Evolutionary conservation across 2,113 vertebrate species (phyloP), one percentile per base, ranked within the genome.

Genomic region (Pogonocichla stellata): DNA sequence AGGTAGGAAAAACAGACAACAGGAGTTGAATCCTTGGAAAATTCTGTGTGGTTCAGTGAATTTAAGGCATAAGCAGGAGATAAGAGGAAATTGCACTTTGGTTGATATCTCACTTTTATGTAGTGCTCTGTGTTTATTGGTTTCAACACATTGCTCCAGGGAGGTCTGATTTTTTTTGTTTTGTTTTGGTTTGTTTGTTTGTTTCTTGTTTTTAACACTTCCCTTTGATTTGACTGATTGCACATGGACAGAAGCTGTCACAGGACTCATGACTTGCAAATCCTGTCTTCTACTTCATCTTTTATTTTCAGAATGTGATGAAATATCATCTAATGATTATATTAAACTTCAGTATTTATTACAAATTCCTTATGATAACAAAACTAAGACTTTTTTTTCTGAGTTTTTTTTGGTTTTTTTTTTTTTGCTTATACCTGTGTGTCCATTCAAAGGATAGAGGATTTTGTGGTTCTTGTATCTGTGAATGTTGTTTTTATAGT

Each of bases 1-100:
- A 99, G 98, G 99, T 99, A 88, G 73, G 97, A 66, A 65, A 82
- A 69, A 19, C 54, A 60, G 81, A 62, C 57, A 43, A 5, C 2
- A 3, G 26, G 34, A 34, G 16, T 61, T 77, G n/a, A 64, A 66
- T 80, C 1, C 13, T 36, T 78, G 38, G 33, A 54, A 66, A 71
- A 56, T 40, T 47, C 34, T 56, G 8, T 48, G 40, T 74, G 53
- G 19, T 26, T 80, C 6, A 16, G 26, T 71, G 67, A 67, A 51
- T 48, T 43, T 34, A 26, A 54, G n/a, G 29, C 61, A 33, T 47
- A n/a, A 69, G 17, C 24, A 71, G 45, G 53, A 53, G 56, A 53
- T 26, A 62, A 33, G 23, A 82, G 34, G 17, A 75, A 85, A 26
- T n/a, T 45, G 22, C 4, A 2, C 7, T 3, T 40, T 88, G 71